Conservation (phyloP, 2,113 vertebrate species). For the Syrmaticus mikado region DNA sequence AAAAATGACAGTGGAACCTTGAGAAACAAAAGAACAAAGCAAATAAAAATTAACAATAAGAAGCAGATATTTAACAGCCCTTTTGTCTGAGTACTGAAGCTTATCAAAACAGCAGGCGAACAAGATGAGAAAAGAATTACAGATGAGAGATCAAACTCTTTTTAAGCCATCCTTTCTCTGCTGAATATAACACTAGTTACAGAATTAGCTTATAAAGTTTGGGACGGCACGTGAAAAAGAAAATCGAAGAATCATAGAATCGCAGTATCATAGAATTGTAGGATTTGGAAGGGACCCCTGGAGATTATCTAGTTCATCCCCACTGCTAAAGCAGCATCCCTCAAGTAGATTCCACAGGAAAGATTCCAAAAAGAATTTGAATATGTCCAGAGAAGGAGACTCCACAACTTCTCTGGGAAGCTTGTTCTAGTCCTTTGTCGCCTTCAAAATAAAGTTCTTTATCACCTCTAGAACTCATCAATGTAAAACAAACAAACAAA, state of each 20-base stretch:
- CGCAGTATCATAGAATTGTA: too few species aligned
- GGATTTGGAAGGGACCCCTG: too few species aligned
- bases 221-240: not conserved
- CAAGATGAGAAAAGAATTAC: not conserved
- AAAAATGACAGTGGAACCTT: conserved; percentile 35
- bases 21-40: conserved; percentile 49
- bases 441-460: too few species aligned
- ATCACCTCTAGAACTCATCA: too few species aligned
- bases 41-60: conserved; percentile 21
- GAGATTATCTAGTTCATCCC: too few species aligned
- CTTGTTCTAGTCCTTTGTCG: too few species aligned
- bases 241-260: not conserved
- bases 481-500: too few species aligned
- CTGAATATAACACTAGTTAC: not conserved
- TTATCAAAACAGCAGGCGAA: not conserved
- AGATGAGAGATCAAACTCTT: not conserved
- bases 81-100: conserved; percentile 14
- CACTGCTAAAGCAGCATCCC: too few species aligned
- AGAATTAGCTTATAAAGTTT: not conserved
- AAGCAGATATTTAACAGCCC: conserved; percentile 23
- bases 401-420: too few species aligned
- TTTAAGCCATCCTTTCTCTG: not conserved
- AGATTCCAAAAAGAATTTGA: too few species aligned
- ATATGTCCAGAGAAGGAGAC: too few species aligned
- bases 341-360: too few species aligned